A percentile compares a stretch with the other conserved stretches of the same genome.
These are phyloP conservation scores for Cephalopterus ornatus DNA, from an alignment of 2,113 vertebrate genomes.

Conservation along the genomic window DNA sequence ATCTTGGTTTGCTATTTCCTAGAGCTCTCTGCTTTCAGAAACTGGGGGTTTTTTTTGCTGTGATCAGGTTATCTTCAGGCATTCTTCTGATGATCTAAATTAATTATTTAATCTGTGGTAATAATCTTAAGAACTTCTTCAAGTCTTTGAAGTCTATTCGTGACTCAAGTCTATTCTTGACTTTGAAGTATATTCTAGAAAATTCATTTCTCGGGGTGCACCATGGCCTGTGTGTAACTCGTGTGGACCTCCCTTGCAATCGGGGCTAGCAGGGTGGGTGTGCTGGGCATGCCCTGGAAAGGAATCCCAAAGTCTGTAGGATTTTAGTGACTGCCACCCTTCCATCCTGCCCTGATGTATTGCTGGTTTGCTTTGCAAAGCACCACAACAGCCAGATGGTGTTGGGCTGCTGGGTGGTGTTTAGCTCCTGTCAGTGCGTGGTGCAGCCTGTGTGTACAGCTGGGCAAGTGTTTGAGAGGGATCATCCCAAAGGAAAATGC, in stretches of 20 bases:
- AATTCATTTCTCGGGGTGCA: not conserved
- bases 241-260: fast-evolving
- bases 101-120: not conserved
- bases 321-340: not conserved
- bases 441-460: not conserved
- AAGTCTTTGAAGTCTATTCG: not conserved
- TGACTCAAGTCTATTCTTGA: not conserved
- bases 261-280: not conserved
- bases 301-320: not conserved
- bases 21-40: not conserved
- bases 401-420: not conserved
- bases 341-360: fast-evolving
- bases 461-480: not conserved
- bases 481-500: not conserved
- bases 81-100: not conserved
- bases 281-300: not conserved
- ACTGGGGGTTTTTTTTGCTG: not conserved
- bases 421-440: fast-evolving
- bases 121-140: not conserved
- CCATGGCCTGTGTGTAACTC: fast-evolving
- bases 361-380: not conserved
- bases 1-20: not conserved
- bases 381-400: fast-evolving
- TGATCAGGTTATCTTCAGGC: not conserved
- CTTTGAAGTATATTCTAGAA: not conserved